Evolutionary conservation across 2,797 vertebrate genomes (phyloP).

Genomic region (Champsocephalus gunnari): DNA sequence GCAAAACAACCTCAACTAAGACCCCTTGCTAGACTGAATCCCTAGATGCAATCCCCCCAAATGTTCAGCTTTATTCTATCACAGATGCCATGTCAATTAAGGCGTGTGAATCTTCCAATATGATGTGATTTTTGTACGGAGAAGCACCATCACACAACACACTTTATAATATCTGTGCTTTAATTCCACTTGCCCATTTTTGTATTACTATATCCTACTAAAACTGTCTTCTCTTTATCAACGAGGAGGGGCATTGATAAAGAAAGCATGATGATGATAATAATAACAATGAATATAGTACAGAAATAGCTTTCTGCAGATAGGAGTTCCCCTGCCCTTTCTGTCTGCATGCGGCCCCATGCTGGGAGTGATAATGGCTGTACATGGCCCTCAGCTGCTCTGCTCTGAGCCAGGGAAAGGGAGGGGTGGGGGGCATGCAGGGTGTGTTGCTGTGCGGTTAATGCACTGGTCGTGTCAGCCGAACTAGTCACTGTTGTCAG

Average conservation of each 20-base stretch:
- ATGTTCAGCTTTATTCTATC: slow-evolving; percentile 46
- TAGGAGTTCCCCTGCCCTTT: slow-evolving; percentile 42
- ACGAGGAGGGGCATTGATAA: slow-evolving; percentile 23
- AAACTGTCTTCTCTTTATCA: slow-evolving; percentile 17
- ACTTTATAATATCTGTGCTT: neutral
- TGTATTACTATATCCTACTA: neutral
- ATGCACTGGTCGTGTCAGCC: slow-evolving; percentile 70
- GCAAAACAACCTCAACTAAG: slow-evolving; percentile 13
- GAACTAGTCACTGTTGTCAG: slow-evolving; percentile 48
- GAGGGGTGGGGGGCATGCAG: slow-evolving; percentile 40
- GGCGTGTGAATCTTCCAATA: neutral
- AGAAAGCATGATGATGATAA: no score
- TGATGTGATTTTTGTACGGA: slow-evolving; percentile 10
- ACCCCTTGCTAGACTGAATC: slow-evolving; percentile 42
- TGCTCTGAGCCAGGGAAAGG: slow-evolving; percentile 59
- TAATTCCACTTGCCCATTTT: slow-evolving; percentile 4
- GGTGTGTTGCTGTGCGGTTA: slow-evolving; percentile 61
- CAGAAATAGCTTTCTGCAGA: slow-evolving; percentile 55
- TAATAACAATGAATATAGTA: neutral
- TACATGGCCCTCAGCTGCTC: slow-evolving; percentile 75
- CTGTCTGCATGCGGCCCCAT: slow-evolving; percentile 66
- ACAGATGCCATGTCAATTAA: slow-evolving; percentile 34
- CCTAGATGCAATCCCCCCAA: slow-evolving; percentile 13
- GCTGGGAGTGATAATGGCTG: slow-evolving; percentile 81
- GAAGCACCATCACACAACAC: slow-evolving; percentile 13